Conservation (phyloP, 2,113 vertebrate genomes). For the Triplophysa tibetana region DNA sequence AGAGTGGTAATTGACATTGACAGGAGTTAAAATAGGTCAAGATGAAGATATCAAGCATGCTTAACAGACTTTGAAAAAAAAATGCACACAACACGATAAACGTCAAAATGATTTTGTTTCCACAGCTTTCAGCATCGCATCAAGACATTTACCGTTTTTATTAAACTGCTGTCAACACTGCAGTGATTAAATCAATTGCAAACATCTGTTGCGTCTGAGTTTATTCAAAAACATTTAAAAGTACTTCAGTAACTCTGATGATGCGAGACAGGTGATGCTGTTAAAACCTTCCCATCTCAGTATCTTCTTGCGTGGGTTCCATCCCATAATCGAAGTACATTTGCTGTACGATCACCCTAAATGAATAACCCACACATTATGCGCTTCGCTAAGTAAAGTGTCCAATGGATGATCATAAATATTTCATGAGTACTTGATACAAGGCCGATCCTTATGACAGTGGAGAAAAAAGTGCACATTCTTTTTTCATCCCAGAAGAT, state of each 20-base stretch:
- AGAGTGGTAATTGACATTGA: no score
- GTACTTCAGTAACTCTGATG: background rate
- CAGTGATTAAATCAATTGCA: slow-evolving; percentile 22
- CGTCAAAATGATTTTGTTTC: background rate
- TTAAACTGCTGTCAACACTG: slow-evolving; percentile 14
- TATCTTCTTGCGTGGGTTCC: background rate
- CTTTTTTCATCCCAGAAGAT: slow-evolving; percentile 30
- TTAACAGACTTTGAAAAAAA: no score
- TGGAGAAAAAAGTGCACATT: background rate
- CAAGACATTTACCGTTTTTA: slow-evolving; percentile 7
- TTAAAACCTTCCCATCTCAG: background rate
- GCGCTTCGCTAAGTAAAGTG: slow-evolving; percentile 1
- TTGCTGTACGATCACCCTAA: background rate
- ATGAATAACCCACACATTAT: slow-evolving; percentile 10
- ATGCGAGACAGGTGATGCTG: background rate
- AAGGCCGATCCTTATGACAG: slow-evolving; percentile 20
- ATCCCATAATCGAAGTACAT: background rate
- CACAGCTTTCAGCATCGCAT: background rate
- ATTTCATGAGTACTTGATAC: slow-evolving; percentile 15
- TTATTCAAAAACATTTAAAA: slow-evolving; percentile 23
- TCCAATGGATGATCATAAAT: slow-evolving; percentile 24
- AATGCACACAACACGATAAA: no score
- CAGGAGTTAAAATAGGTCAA: no score
- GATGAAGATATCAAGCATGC: no score
- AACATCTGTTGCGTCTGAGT: slow-evolving; percentile 29